Evolutionary conservation across 2,113 vertebrate genomes (phyloP).

Genomic region (Rafetus swinhoei): DNA sequence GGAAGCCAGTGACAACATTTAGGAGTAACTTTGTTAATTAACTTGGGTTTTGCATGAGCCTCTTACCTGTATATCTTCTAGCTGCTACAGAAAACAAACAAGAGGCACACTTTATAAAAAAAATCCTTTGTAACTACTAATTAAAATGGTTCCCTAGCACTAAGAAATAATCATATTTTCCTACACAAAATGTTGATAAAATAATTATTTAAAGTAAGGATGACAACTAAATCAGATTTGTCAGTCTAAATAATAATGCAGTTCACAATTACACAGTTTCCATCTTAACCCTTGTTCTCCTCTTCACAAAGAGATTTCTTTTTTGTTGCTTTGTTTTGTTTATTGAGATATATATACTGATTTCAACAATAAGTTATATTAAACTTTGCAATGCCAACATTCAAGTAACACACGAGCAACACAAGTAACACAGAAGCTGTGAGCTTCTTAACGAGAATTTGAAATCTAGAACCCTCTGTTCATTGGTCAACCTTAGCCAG

Average conservation of each 20-base stretch:
- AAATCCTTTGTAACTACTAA: slow-evolving; percentile 1
- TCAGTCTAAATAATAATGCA: slow-evolving; percentile 45
- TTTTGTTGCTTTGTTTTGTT: slow-evolving; percentile 29
- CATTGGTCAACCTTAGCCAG: too few species aligned
- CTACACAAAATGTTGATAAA: slow-evolving; percentile 61
- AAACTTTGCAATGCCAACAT: background rate
- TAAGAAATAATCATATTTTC: slow-evolving; percentile 61
- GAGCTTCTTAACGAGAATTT: too few species aligned
- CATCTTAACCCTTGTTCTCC: background rate
- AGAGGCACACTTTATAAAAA: slow-evolving; percentile 11
- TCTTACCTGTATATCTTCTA: slow-evolving; percentile 47
- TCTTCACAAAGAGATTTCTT: background rate
- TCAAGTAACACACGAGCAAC: slow-evolving; percentile 20
- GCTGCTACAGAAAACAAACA: background rate
- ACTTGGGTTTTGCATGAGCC: background rate
- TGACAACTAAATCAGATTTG: slow-evolving; percentile 68
- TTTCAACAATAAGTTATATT: slow-evolving; percentile 10
- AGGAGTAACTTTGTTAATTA: background rate
- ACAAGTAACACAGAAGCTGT: too few species aligned
- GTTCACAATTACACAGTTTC: slow-evolving; percentile 48
- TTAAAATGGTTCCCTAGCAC: slow-evolving; percentile 12
- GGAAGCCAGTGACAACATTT: background rate
- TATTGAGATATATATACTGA: slow-evolving; percentile 17
- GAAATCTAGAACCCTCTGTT: too few species aligned
- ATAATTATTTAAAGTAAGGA: slow-evolving; percentile 58